phyloP scores from a whole-genome alignment of 2,113 vertebrate genomes.

The Orientallactaga bullata region DNA sequence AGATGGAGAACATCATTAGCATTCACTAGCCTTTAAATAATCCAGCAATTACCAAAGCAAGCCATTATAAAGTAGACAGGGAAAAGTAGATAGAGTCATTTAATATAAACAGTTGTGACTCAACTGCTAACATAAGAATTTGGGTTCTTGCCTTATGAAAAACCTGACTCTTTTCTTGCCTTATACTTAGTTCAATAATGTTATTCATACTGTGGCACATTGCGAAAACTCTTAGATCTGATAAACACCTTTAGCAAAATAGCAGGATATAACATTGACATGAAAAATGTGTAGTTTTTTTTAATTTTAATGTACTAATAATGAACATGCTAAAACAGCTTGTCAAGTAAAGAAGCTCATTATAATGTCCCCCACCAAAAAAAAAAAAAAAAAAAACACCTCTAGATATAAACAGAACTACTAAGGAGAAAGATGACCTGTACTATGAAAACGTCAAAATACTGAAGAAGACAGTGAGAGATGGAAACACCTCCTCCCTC shows the following conservation, averaged over 20 bases:
- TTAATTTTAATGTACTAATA: neutral
- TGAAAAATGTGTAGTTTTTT: neutral
- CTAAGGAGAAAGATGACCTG: neutral
- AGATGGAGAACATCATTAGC: neutral
- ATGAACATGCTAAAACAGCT: neutral
- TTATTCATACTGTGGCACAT: neutral
- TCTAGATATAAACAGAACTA: neutral
- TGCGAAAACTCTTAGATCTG: neutral
- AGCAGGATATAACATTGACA: neutral
- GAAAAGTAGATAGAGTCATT: too few relatives aligned
- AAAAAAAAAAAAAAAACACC: too few relatives aligned
- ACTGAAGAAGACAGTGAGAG: neutral
- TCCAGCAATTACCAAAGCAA: slow-evolving; percentile 29
- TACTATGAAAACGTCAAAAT: neutral
- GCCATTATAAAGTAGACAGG: neutral
- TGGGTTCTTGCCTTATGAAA: slow-evolving; percentile 10
- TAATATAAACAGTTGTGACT: neutral
- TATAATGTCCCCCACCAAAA: neutral
- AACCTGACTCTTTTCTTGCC: neutral
- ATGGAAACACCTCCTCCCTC: neutral
- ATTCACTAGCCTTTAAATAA: neutral
- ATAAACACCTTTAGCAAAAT: neutral
- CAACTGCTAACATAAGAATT: neutral
- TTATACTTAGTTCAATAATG: neutral
- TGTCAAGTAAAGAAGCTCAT: neutral